phyloP scores from a whole-genome alignment of 2,888 invertebrate genomes.

The Leucophenga maculata region DNA sequence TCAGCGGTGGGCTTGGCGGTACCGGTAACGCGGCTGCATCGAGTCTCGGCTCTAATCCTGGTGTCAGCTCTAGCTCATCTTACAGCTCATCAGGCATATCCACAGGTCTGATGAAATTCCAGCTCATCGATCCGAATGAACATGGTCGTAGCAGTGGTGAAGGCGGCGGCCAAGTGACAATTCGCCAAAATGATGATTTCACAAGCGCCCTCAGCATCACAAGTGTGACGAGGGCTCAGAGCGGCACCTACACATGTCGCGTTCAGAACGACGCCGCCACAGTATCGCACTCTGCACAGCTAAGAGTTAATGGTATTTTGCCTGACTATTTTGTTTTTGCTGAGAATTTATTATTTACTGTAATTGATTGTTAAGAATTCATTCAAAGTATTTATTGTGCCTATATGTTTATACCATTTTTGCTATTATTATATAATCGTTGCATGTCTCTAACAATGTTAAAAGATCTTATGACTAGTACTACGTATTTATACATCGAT shows the following conservation, averaged over 20 bases:
- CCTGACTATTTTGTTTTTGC: constrained; percentile 33
- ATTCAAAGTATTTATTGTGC: background rate
- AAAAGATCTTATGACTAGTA: too few relatives aligned
- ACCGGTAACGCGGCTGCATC: constrained; percentile 62
- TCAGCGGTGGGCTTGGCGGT: constrained; percentile 63
- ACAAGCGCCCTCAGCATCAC: constrained; percentile 77
- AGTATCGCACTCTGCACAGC: constrained; percentile 76
- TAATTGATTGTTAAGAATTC: background rate
- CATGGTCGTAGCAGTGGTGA: constrained; percentile 67
- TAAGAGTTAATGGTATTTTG: constrained; percentile 76
- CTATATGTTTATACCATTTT: background rate
- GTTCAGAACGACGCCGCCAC: constrained; percentile 76
- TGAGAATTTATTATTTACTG: constrained; percentile 6
- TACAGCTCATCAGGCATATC: background rate
- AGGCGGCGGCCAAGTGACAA: constrained; percentile 74
- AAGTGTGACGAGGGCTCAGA: constrained; percentile 75
- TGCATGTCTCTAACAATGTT: too few relatives aligned
- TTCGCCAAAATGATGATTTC: constrained; percentile 77
- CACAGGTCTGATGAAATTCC: constrained; percentile 25
- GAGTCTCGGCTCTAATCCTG: constrained; percentile 41
- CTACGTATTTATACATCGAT: too few relatives aligned
- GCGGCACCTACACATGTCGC: constrained; percentile 77
- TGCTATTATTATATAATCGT: background rate
- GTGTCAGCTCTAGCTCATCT: constrained; percentile 35
- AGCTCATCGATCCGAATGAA: constrained; percentile 54